Evolutionary conservation across 2,113 vertebrate genomes (phyloP).

Genomic region (Lycocorax pyrrhopterus): DNA sequence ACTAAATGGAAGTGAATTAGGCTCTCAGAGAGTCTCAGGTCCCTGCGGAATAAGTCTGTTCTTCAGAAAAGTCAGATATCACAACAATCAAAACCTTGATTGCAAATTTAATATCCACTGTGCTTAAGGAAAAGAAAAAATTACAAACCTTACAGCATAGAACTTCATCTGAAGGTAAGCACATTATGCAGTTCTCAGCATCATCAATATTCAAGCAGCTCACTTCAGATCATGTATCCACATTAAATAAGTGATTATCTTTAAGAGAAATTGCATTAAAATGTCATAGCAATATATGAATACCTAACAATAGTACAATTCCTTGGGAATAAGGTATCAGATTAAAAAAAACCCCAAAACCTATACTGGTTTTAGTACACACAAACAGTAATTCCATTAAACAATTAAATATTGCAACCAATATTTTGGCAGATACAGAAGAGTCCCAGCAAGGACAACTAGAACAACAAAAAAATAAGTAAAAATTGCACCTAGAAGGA

Average conservation of each 20-base stretch:
- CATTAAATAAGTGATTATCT: not conserved
- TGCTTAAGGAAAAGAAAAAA: not conserved
- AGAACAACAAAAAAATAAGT: accelerated
- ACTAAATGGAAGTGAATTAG: not conserved
- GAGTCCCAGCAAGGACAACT: not conserved
- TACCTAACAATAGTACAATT: not conserved
- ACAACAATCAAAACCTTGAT: not conserved
- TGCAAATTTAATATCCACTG: not conserved
- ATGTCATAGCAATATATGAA: not conserved
- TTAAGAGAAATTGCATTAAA: not conserved
- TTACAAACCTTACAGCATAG: not conserved
- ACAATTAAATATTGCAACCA: not conserved
- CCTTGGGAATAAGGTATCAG: not conserved
- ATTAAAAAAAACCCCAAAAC: not conserved
- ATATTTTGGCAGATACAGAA: not conserved
- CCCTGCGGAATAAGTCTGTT: not conserved
- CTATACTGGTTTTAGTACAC: not conserved
- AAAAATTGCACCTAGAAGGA: not conserved
- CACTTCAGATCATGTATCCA: not conserved
- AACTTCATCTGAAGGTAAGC: not conserved
- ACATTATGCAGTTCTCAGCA: not conserved
- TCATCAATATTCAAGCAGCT: not conserved
- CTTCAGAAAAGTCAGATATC: not conserved
- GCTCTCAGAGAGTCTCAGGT: not conserved
- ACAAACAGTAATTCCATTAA: not conserved